Percentiles rank a stretch among this genome's conserved stretches.
Evolutionary conservation across 2,888 invertebrate species (phyloP).

Genomic region (Dynastes tityus): DNA sequence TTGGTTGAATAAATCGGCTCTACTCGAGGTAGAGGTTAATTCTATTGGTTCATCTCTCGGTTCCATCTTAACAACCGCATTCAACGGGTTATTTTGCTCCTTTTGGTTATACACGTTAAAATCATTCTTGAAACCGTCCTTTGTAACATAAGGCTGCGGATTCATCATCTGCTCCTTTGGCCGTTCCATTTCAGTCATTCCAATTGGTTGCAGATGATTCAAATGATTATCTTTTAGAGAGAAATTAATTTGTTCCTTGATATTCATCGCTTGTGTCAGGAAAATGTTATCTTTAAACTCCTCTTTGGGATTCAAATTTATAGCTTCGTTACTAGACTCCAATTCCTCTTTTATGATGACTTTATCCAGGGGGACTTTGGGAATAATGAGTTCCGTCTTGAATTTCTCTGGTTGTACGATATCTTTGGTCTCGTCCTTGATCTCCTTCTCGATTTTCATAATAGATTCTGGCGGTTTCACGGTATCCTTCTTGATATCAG

Average conservation of each 20-base stretch:
- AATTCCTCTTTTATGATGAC: conserved; percentile 69
- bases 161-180: conserved; percentile 65
- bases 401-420: conserved; percentile 66
- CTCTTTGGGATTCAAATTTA: conserved; percentile 57
- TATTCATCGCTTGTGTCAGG: conserved; percentile 62
- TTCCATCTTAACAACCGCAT: conserved; percentile 67
- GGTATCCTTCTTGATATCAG: conserved; percentile 63
- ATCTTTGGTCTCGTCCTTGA: conserved; percentile 62
- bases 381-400: conserved; percentile 78
- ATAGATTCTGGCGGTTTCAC: conserved; percentile 61
- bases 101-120: conserved; percentile 49
- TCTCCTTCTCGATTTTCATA: conserved; percentile 61
- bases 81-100: conserved; percentile 55
- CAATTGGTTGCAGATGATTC: conserved; percentile 59
- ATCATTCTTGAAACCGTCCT: conserved; percentile 54
- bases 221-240: conserved; percentile 63
- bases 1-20: conserved; percentile 54
- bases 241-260: conserved; percentile 63
- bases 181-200: conserved; percentile 62
- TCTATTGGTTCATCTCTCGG: conserved; percentile 70
- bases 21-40: conserved; percentile 61
- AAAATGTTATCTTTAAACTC: conserved; percentile 63
- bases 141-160: conserved; percentile 52
- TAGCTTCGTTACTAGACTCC: conserved; percentile 63
- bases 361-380: conserved; percentile 74